Evolutionary conservation across 1,140 invertebrate genomes (phyloP).

Genomic region (Asobara japonica): DNA sequence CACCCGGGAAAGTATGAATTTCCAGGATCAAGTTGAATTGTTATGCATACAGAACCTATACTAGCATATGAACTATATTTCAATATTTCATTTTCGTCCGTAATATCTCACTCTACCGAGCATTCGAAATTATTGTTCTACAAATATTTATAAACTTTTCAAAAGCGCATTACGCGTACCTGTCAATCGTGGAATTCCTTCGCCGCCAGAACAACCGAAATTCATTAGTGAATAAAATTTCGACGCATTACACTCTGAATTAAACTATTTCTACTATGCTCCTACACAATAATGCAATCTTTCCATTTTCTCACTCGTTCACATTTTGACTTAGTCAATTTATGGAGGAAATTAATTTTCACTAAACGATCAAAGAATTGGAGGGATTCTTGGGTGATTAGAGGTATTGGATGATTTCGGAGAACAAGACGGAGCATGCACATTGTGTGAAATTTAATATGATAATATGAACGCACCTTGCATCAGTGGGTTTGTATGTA

Average conservation of each 20-base stretch:
- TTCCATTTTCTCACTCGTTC: no score
- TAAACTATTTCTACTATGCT: background rate
- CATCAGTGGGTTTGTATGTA: slow-evolving; percentile 83
- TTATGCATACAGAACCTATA: no score
- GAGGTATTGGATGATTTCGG: background rate
- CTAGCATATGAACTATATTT: no score
- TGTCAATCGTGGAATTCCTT: slow-evolving; percentile 54
- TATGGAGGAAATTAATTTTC: background rate
- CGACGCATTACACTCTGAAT: slow-evolving; percentile 31
- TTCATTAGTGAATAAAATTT: slow-evolving; percentile 23
- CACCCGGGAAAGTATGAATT: no score
- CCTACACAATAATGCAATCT: no score
- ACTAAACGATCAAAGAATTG: background rate
- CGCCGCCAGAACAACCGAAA: slow-evolving; percentile 55
- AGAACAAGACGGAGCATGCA: slow-evolving; percentile 20
- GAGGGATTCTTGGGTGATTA: background rate
- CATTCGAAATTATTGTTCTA: background rate
- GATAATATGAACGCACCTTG: slow-evolving; percentile 71
- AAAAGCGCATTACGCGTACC: slow-evolving; percentile 40
- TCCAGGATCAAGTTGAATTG: no score
- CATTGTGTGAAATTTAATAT: slow-evolving; percentile 12
- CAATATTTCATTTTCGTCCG: no score
- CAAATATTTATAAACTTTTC: background rate
- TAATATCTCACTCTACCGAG: no score
- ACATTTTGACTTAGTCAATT: no score